These are phyloP conservation scores for Copidosoma aretas DNA, from an alignment of 2,888 invertebrate species.

Conservation along the genomic window DNA sequence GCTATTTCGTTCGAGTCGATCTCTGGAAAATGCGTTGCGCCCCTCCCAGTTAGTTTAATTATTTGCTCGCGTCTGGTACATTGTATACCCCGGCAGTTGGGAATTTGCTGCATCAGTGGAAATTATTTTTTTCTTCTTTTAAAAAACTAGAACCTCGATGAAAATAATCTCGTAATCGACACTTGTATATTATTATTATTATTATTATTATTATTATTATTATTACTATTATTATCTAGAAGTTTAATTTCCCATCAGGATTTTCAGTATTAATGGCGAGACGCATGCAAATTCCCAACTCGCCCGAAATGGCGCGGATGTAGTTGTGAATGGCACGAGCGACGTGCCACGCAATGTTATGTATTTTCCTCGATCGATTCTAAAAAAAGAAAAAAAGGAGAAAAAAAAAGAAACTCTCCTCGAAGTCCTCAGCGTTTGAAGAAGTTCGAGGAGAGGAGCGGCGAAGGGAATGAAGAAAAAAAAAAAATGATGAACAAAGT, in stretches of 20 bases:
- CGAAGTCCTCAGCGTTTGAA: not conserved
- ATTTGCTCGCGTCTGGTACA: not conserved
- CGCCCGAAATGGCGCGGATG: too few relatives aligned
- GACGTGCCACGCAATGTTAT: not conserved
- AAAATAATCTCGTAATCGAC: too few relatives aligned
- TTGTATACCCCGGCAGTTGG: not conserved
- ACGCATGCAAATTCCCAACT: not conserved
- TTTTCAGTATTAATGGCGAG: not conserved
- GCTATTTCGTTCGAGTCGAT: slow-evolving; percentile 10
- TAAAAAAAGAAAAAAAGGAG: not conserved
- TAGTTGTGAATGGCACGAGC: too few relatives aligned
- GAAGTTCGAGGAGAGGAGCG: not conserved
- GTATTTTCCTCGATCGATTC: not conserved
- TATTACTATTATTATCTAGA: slow-evolving; percentile 13
- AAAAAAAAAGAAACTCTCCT: not conserved
- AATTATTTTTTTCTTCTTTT: too few relatives aligned
- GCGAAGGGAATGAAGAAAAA: too few relatives aligned
- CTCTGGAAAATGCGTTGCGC: slow-evolving; percentile 2
- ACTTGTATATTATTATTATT: not conserved
- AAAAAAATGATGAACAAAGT: too few relatives aligned
- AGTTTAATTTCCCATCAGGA: slow-evolving; percentile 1
- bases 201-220: not conserved
- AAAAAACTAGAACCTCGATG: too few relatives aligned
- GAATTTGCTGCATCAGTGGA: too few relatives aligned
- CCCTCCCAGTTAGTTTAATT: slow-evolving; percentile 26